Percentiles rank a stretch among this genome's conserved stretches.
Evolutionary conservation across 2,888 invertebrate genomes (phyloP).

Genomic region (Alitta virens): DNA sequence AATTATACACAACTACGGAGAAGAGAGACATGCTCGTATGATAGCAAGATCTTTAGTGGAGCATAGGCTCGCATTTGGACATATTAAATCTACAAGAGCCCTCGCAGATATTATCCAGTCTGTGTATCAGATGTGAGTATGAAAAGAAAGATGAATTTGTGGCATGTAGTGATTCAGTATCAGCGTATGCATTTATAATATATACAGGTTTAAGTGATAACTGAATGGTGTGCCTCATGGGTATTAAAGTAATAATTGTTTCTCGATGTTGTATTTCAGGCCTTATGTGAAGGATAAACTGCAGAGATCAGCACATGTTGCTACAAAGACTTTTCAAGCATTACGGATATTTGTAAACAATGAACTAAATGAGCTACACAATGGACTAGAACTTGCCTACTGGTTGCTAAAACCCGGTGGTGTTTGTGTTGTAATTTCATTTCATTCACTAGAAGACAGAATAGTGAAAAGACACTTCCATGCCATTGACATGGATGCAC

Average conservation of each 20-base stretch:
- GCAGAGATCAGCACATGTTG: conserved; percentile 73
- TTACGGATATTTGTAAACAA: conserved; percentile 93
- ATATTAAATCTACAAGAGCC: conserved; percentile 78
- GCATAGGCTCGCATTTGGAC: conserved; percentile 72
- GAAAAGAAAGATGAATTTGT: too few relatives aligned
- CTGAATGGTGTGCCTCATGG: too few relatives aligned
- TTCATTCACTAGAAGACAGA: conserved; percentile 91
- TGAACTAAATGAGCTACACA: conserved; percentile 91
- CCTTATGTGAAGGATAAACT: conserved; percentile 70
- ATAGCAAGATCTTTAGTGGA: conserved; percentile 84
- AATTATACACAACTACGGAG: conserved; percentile 85
- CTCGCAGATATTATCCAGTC: conserved; percentile 69
- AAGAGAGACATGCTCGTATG: conserved; percentile 81
- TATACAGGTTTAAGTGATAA: too few relatives aligned
- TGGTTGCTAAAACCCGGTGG: conserved; percentile 73
- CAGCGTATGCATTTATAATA: too few relatives aligned
- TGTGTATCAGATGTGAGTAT: conserved; percentile 7
- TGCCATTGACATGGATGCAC: conserved; percentile 44
- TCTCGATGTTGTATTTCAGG: too few relatives aligned
- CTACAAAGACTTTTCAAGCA: conserved; percentile 91
- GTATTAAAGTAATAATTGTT: too few relatives aligned
- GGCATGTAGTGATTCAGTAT: too few relatives aligned
- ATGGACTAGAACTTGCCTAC: conserved; percentile 76
- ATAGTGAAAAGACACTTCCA: conserved; percentile 84
- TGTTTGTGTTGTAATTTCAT: conserved; percentile 77